A percentile compares a stretch with the other conserved stretches of the same genome.
Conservation (phyloP, 30 jellyfish, hydroid and myxozoan species). For the Turritopsis rubra region DNA sequence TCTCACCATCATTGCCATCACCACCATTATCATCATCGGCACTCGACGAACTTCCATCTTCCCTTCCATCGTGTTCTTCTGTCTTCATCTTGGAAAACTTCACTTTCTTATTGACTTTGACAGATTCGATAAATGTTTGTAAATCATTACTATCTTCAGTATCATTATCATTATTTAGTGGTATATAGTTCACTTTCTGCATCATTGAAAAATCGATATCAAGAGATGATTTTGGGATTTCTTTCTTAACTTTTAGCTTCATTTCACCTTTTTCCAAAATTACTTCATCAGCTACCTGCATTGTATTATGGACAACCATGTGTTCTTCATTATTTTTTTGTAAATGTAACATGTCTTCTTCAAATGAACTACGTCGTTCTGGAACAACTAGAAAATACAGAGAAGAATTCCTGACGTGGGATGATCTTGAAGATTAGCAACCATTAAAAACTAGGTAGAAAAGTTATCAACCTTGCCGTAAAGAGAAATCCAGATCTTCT, state of each 20-base stretch:
- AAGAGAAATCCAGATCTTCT: background rate
- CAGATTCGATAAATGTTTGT: background rate
- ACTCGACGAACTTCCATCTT: background rate
- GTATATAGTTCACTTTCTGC: background rate
- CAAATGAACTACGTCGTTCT: background rate
- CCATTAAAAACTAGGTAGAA: background rate
- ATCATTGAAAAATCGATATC: background rate
- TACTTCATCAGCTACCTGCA: background rate
- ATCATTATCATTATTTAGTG: background rate
- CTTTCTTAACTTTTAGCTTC: slow-evolving; percentile 1
- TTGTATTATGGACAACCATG: background rate
- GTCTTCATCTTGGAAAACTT: slow-evolving; percentile 13
- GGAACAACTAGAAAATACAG: slow-evolving; percentile 13
- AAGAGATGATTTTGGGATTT: background rate
- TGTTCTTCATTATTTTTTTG: background rate
- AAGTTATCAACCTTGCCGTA: slow-evolving; percentile 19
- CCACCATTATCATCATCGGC: background rate
- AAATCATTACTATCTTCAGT: background rate
- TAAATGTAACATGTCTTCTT: slow-evolving; percentile 1
- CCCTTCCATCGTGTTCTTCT: slow-evolving; percentile 17
- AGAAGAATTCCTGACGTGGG: background rate
- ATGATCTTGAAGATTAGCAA: background rate
- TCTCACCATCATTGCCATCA: background rate
- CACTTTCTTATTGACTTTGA: background rate
- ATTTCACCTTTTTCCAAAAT: background rate